Base-by-base conservation (phyloP, 2,888 invertebrate genomes). In the Atrina japonica region DNA sequence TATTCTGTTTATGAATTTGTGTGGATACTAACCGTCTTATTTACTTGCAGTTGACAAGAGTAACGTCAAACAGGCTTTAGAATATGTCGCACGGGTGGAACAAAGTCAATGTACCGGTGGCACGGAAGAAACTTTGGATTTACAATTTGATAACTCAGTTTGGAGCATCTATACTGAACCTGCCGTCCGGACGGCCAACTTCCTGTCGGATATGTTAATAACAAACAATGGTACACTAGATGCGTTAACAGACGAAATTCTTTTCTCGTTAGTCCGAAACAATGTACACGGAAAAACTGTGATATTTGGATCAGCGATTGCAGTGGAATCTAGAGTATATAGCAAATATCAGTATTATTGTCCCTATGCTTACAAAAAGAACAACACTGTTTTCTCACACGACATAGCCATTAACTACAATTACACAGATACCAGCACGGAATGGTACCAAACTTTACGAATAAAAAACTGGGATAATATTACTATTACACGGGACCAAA, bases 251-350 rank as follows among this genome's bases (percentile, higher is more conserved):
- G 83, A 85, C 27, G 73, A 81, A 40, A 72, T 83, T 41, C 76
- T 87, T 49, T 86, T 83, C 65, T 71, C 83, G 14, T 43, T 86
- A 11, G 88, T 88, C 0, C 65, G 83, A 25, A 88, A 87, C 76
- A 88, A 88, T 68, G 83, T 88, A 0, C 86, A 86, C 61, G 81
- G 83, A 1, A 75, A 82, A 40, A 78, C 83, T 0, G 73, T 84
- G 1, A 80, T 88, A 55, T 88, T 85, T 60, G 88, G 88, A 1
- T 87, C 87, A 2, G 87, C 86, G 16, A 83, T 87, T 18, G 88
- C 85, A 6, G 30, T 88, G 14, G 86, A 87, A 66, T 75, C 79
- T 0, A 79, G 73, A 1, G 75, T 85, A 1, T 81, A 80, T 53
- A 77, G 74, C 18, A 76, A 78, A 65, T 82, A 82, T 56, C 23